Percentiles rank a stretch among this genome's conserved stretches.
These are phyloP conservation scores for Sandelia bainsii DNA, from an alignment of 2,797 vertebrate species.

Conservation along the genomic window DNA sequence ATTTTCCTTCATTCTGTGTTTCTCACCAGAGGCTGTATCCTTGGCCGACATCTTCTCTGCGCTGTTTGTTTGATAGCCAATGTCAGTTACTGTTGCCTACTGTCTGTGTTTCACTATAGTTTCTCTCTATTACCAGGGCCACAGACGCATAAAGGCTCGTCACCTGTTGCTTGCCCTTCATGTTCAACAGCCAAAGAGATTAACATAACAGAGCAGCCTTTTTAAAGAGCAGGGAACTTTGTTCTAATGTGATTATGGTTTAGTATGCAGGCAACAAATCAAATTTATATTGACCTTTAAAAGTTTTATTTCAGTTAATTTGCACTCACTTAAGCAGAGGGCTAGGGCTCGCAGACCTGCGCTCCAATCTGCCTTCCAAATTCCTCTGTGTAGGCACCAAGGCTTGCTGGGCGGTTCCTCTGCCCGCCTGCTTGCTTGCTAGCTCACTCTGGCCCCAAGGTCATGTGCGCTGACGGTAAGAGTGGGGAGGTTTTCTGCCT, in stretches of 20 bases:
- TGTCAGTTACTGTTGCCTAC: constrained; percentile 67
- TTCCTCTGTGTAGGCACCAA: constrained; percentile 64
- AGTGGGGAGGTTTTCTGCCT: constrained; percentile 70
- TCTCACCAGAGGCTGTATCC: constrained; percentile 68
- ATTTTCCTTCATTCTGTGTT: constrained; percentile 56
- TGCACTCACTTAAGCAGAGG: constrained; percentile 79
- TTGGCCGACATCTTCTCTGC: constrained; percentile 67
- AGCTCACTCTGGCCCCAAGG: constrained; percentile 71
- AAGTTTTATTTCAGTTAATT: constrained; percentile 80
- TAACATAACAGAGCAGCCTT: constrained; percentile 67
- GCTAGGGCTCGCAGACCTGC: constrained; percentile 59
- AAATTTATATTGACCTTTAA: constrained; percentile 79
- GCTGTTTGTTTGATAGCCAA: constrained; percentile 70
- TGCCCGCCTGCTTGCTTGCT: constrained; percentile 46
- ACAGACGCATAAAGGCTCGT: constrained; percentile 62
- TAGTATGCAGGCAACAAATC: constrained; percentile 74
- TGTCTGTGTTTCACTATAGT: constrained; percentile 48
- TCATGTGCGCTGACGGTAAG: constrained; percentile 67
- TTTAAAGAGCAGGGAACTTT: constrained; percentile 66
- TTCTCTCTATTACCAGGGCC: constrained; percentile 63
- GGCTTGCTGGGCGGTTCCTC: constrained; percentile 60
- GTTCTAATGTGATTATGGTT: constrained; percentile 73
- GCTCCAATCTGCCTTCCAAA: constrained; percentile 62
- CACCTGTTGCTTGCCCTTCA: constrained; percentile 77
- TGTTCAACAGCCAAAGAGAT: constrained; percentile 73